phyloP scores from a whole-genome alignment of 2,113 vertebrate species.

The Aspiorhynchus laticeps region DNA sequence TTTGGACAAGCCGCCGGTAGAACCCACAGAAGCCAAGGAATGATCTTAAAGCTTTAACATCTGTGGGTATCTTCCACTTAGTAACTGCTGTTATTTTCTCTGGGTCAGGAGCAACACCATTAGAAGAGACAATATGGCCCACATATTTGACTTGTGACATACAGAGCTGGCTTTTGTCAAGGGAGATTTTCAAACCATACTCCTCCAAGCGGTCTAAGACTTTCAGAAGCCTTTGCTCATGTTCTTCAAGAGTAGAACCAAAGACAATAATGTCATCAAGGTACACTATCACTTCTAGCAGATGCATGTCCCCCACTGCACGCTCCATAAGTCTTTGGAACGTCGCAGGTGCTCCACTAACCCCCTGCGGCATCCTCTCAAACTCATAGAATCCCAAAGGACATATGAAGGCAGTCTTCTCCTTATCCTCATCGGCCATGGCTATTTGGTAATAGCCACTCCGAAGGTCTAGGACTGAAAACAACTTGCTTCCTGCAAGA shows the following conservation, averaged over 20 bases:
- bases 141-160: neutral
- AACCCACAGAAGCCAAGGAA: neutral
- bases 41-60: neutral
- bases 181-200: neutral
- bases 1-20: neutral
- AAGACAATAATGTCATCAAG: neutral
- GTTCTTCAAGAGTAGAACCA: neutral
- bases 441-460: neutral
- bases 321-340: constrained; percentile 1
- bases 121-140: neutral
- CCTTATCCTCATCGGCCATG: too few species aligned
- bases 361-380: neutral
- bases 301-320: neutral
- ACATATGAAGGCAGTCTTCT: too few species aligned
- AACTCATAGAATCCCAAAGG: too few species aligned
- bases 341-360: neutral
- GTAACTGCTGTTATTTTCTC: neutral
- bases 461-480: too few species aligned
- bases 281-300: constrained; percentile 4
- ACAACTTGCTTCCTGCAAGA: too few species aligned
- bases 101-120: neutral
- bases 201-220: neutral
- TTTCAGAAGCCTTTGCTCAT: neutral
- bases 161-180: neutral
- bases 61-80: neutral